These are phyloP conservation scores for Rhinolophus sinicus DNA, from an alignment of 2,113 vertebrate species.

Conservation along the genomic window DNA sequence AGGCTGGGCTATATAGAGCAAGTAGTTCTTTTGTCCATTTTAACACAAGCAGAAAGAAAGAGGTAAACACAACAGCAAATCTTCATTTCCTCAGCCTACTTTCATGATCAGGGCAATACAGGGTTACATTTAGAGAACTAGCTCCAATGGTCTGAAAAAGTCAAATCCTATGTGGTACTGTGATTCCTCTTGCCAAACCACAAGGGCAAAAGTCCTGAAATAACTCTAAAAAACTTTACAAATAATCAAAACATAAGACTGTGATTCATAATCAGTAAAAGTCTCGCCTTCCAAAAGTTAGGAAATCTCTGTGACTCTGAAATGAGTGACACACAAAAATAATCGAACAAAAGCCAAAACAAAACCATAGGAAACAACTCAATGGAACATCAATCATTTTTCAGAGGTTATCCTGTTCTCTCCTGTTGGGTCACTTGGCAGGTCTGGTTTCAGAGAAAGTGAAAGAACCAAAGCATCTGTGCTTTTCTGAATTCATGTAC, in stretches of 20 bases:
- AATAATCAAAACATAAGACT: conserved; percentile 53
- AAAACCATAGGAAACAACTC: conserved; percentile 18
- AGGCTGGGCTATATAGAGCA: neutral
- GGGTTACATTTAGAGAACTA: neutral
- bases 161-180: conserved; percentile 40
- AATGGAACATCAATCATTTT: neutral
- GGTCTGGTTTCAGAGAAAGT: neutral
- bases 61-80: neutral
- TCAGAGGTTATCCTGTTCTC: neutral
- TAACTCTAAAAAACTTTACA: conserved; percentile 45
- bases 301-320: neutral
- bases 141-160: neutral
- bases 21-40: neutral
- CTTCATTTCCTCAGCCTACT: neutral
- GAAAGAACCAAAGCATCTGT: neutral
- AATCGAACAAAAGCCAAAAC: conserved; percentile 19
- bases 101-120: neutral
- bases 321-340: conserved; percentile 10
- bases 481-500: neutral
- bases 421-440: neutral
- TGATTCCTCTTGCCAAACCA: conserved; percentile 50
- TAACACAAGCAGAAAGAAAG: conserved; percentile 1
- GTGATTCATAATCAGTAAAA: conserved; percentile 37
- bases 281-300: conserved; percentile 14
- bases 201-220: conserved; percentile 57